Evolutionary conservation across 1,140 invertebrate species (phyloP), one percentile per base, ranked within the genome.

Genomic region (Meloidogyne floridensis): DNA sequence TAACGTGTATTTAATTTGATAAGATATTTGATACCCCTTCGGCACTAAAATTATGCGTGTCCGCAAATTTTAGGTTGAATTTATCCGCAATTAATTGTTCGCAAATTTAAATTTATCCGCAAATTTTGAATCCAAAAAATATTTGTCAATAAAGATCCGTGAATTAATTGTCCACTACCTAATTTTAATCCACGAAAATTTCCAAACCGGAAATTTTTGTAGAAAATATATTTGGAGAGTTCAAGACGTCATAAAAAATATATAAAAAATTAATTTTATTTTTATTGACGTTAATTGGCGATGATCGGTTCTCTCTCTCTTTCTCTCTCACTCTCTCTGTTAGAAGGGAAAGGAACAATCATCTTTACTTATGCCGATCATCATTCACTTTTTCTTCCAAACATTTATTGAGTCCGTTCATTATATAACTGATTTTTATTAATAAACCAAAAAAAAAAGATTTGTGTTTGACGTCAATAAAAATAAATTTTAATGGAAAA

Each of bases 181-280:
- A 32, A 32, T 32, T 32, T 32, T 0, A 32, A 32, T 32, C 32
- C 32, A 1, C 32, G n/a, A 53, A 47, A 3, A 78, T 20, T 79
- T 18, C 10, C n/a, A 6, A 75, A 43, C 79, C 47, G 71, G 20
- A 80, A 79, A 42, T 10, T 47, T 47, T 79, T 79, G 3, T 13
- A 47, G 18, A 5, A 20, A 80, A 75, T 80, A 13, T 8, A 11
- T 6, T 80, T 6, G 7, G 7, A 47, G 47, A 32, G 32, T 81
- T 79, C 42, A 69, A 18, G 51, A 65, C 13, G 42, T 18, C 53
- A 77, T 72, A 69, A 47, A 51, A 59, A 11, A 54, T 20, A 8
- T 32, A 47, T 8, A 43, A 75, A 75, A 43, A 47, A n/a, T 7
- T 15, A 75, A 75, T 43, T 43, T 43, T 75, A 18, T 42, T 18